Conservation (phyloP, 2,797 vertebrate species). For the Mormyrops attenuatus region DNA sequence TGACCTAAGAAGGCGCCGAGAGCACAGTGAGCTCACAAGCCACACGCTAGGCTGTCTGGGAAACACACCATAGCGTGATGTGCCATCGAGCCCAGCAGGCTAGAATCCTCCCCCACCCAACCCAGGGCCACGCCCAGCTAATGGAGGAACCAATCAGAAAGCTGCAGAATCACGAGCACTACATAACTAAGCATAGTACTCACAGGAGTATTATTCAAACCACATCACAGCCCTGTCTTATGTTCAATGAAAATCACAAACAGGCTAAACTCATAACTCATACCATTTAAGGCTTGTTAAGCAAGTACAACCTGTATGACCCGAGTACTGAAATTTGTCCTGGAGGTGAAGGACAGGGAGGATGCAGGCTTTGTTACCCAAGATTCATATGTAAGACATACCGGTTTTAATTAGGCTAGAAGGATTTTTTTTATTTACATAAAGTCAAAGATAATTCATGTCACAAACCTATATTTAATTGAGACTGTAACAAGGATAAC, state of each 20-base stretch:
- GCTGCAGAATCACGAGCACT: neutral
- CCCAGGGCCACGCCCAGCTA: neutral
- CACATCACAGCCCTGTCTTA: neutral
- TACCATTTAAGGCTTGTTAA: neutral
- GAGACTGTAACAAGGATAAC: neutral
- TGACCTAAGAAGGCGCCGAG: neutral
- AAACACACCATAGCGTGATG: neutral
- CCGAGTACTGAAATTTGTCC: neutral
- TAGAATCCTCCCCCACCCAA: neutral
- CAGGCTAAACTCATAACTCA: neutral
- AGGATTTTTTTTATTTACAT: neutral
- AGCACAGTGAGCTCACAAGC: neutral
- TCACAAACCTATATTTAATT: neutral
- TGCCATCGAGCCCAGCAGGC: neutral
- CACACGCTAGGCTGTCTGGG: neutral
- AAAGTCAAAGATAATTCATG: neutral
- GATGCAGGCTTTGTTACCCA: neutral
- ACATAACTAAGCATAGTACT: neutral
- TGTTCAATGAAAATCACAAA: neutral
- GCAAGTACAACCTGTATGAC: neutral
- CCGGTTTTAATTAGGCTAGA: neutral
- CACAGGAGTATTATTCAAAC: neutral
- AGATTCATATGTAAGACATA: too few relatives aligned
- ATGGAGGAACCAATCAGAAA: neutral
- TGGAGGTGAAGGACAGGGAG: neutral